phyloP scores from a whole-genome alignment of 2,113 vertebrate genomes.

The Alces alces region DNA sequence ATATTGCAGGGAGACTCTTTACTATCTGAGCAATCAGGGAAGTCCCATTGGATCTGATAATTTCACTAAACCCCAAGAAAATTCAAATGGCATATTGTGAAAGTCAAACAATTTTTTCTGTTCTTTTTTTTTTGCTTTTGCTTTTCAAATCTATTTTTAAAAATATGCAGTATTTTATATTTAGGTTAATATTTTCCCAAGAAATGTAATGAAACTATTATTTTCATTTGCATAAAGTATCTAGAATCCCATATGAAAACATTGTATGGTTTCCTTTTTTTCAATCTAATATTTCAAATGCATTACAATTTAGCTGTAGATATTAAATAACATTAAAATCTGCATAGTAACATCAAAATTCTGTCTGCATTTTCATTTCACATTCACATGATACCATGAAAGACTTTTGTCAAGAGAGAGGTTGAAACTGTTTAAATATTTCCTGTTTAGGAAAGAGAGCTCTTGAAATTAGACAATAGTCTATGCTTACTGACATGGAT shows the following conservation, averaged over 20 bases:
- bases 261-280: neutral
- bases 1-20: neutral
- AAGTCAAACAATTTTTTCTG: neutral
- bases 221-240: neutral
- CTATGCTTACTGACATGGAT: neutral
- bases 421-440: neutral
- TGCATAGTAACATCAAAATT: neutral
- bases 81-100: neutral
- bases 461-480: neutral
- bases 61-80: neutral
- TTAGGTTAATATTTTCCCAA: neutral
- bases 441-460: neutral
- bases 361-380: neutral
- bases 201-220: neutral
- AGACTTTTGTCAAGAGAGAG: neutral
- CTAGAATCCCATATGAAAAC: neutral
- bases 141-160: neutral
- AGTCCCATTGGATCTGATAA: neutral
- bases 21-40: neutral
- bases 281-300: neutral
- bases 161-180: neutral
- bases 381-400: neutral
- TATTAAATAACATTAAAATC: neutral
- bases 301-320: neutral
- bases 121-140: neutral